A percentile compares a stretch with the other conserved stretches of the same genome.
Evolutionary conservation across 2,888 invertebrate genomes (phyloP).

Genomic region (Unio pictorum): DNA sequence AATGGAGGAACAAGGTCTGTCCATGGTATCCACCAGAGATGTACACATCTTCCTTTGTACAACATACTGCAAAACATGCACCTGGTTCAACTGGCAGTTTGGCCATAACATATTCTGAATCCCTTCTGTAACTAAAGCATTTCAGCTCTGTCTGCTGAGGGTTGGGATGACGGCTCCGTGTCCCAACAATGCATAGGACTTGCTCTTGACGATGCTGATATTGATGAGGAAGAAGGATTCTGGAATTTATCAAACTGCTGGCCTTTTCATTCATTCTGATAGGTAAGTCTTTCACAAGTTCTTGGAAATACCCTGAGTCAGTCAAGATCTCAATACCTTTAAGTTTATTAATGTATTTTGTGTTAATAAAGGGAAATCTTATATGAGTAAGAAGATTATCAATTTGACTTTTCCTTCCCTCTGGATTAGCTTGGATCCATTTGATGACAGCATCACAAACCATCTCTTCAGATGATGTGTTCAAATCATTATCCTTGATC

Average conservation of each 20-base stretch:
- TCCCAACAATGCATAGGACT: slow-evolving; percentile 45
- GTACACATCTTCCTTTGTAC: slow-evolving; percentile 34
- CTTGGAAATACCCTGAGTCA: slow-evolving; percentile 9
- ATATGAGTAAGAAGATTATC: slow-evolving; percentile 31
- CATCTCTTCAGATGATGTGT: slow-evolving; percentile 87
- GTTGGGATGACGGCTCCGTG: slow-evolving; percentile 40
- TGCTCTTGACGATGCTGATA: slow-evolving; percentile 39
- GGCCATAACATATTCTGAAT: slow-evolving; percentile 37
- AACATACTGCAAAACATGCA: slow-evolving; percentile 47
- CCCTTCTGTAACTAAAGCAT: slow-evolving; percentile 42
- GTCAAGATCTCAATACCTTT: slow-evolving; percentile 14
- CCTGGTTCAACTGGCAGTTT: slow-evolving; percentile 42
- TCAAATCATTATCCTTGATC: slow-evolving; percentile 85
- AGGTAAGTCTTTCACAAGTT: slow-evolving; percentile 8
- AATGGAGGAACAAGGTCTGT: slow-evolving; percentile 33
- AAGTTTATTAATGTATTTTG: slow-evolving; percentile 34
- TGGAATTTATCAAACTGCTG: not conserved
- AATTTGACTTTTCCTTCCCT: slow-evolving; percentile 55
- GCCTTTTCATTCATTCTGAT: not conserved
- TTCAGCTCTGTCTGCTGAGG: slow-evolving; percentile 44
- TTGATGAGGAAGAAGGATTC: slow-evolving; percentile 10
- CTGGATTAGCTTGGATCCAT: slow-evolving; percentile 78
- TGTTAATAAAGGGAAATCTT: slow-evolving; percentile 34
- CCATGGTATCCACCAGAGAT: slow-evolving; percentile 44
- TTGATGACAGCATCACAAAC: slow-evolving; percentile 82